Evolutionary conservation across 2,888 invertebrate genomes (phyloP).

Genomic region (Synanthedon tipuliformis): DNA sequence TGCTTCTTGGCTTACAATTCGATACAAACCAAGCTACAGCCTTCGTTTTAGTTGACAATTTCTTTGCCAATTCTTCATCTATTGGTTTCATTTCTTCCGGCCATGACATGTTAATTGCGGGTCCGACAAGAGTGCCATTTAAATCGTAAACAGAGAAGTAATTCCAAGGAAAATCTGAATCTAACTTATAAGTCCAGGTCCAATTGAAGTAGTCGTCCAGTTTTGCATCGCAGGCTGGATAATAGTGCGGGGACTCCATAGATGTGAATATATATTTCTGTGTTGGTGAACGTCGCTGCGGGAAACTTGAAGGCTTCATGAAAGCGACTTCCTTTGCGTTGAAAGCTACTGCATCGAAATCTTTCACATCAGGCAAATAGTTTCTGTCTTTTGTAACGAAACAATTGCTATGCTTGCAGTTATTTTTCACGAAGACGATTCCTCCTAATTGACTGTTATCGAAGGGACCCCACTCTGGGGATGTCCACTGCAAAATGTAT

Average conservation of each 20-base stretch:
- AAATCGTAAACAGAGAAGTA: constrained; percentile 28
- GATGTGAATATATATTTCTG: constrained; percentile 41
- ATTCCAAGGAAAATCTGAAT: constrained; percentile 35
- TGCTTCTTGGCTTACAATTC: constrained; percentile 20
- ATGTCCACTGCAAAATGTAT: constrained; percentile 2
- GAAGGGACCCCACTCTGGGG: constrained; percentile 5
- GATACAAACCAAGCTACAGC: constrained; percentile 34
- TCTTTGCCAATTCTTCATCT: constrained; percentile 15
- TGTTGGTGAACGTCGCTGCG: constrained; percentile 17
- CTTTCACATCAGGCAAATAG: constrained; percentile 5
- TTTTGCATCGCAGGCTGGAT: constrained; percentile 21
- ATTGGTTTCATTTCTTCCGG: constrained; percentile 27
- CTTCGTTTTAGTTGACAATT: constrained; percentile 19
- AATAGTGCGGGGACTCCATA: constrained; percentile 36
- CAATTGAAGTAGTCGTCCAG: constrained; percentile 40
- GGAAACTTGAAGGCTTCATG: constrained; percentile 10
- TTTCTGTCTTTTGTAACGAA: constrained; percentile 10
- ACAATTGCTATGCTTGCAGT: constrained; percentile 15
- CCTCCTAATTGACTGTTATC: constrained; percentile 6
- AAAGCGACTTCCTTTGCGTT: constrained; percentile 3
- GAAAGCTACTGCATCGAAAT: constrained; percentile 19
- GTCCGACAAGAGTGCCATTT: constrained; percentile 22
- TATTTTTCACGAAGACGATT: constrained; percentile 10
- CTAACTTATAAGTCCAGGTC: constrained; percentile 41
- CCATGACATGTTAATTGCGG: constrained; percentile 30